Conservation (phyloP, 1,140 invertebrate species). For the Camponotus floridanus region DNA sequence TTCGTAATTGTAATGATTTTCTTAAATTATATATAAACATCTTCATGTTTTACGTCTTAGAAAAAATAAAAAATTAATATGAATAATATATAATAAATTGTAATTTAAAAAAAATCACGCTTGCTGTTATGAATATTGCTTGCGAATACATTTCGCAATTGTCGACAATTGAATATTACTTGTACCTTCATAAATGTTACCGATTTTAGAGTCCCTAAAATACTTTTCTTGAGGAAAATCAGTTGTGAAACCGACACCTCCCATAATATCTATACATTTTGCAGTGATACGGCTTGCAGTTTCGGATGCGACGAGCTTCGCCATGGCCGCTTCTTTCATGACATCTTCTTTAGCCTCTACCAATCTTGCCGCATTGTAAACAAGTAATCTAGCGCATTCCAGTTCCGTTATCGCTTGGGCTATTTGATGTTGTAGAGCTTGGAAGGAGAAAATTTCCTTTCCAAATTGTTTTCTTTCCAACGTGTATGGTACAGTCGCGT, state of each 20-base stretch:
- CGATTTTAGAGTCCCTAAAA: constrained; percentile 98
- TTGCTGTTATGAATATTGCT: constrained; percentile 87
- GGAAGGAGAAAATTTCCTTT: constrained; percentile 95
- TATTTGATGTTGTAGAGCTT: constrained; percentile 98
- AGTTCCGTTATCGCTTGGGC: constrained; percentile 95
- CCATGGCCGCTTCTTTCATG: constrained; percentile 97
- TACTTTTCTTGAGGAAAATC: constrained; percentile 99
- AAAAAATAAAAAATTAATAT: neutral
- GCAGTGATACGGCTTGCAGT: constrained; percentile 94
- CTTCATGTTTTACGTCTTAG: neutral
- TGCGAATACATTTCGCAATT: constrained; percentile 95
- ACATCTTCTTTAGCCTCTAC: constrained; percentile 94
- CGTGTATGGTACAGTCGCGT: constrained; percentile 97
- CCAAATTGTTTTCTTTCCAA: constrained; percentile 98
- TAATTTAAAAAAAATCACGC: neutral
- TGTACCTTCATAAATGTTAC: constrained; percentile 99
- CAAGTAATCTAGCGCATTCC: constrained; percentile 94
- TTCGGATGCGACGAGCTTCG: constrained; percentile 96
- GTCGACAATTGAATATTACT: constrained; percentile 99
- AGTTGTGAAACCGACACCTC: constrained; percentile 97
- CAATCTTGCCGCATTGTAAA: constrained; percentile 97
- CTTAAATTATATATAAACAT: neutral
- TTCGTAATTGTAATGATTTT: too few relatives aligned
- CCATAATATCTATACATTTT: constrained; percentile 99
- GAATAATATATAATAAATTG: neutral